These are phyloP conservation scores for Xylophagus ater DNA, from an alignment of 2,888 invertebrate species.

Conservation along the genomic window DNA sequence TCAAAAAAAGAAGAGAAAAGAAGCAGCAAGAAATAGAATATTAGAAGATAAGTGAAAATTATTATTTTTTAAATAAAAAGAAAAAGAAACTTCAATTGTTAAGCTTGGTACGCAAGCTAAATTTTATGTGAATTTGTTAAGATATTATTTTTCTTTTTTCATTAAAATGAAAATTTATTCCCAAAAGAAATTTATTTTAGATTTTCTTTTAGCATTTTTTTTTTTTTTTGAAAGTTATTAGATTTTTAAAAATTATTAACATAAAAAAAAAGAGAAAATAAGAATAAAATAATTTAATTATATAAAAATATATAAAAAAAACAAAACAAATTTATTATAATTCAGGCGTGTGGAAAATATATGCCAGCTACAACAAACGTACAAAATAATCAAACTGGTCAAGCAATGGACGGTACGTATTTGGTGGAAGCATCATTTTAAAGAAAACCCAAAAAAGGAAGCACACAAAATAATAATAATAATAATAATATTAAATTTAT, in stretches of 20 bases:
- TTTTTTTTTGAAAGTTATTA: neutral
- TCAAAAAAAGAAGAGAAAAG: too few species aligned
- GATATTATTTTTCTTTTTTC: too few species aligned
- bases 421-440: slow-evolving; percentile 77
- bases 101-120: too few species aligned
- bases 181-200: too few species aligned
- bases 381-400: slow-evolving; percentile 68
- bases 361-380: slow-evolving; percentile 74
- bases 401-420: slow-evolving; percentile 75
- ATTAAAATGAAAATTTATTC: too few species aligned
- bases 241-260: neutral
- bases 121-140: too few species aligned
- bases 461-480: slow-evolving; percentile 1
- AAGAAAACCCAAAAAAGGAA: slow-evolving; percentile 19
- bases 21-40: too few species aligned
- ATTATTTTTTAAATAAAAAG: too few species aligned
- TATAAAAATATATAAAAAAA: neutral
- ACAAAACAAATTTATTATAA: slow-evolving; percentile 6
- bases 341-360: slow-evolving; percentile 74
- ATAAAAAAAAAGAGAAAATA: neutral
- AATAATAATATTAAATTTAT: too few species aligned
- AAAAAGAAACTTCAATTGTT: too few species aligned
- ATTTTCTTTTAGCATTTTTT: too few species aligned
- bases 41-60: too few species aligned
- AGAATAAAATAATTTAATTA: neutral